Conservation (phyloP, 2,888 invertebrate species). For the Pristionchus entomophagus region DNA sequence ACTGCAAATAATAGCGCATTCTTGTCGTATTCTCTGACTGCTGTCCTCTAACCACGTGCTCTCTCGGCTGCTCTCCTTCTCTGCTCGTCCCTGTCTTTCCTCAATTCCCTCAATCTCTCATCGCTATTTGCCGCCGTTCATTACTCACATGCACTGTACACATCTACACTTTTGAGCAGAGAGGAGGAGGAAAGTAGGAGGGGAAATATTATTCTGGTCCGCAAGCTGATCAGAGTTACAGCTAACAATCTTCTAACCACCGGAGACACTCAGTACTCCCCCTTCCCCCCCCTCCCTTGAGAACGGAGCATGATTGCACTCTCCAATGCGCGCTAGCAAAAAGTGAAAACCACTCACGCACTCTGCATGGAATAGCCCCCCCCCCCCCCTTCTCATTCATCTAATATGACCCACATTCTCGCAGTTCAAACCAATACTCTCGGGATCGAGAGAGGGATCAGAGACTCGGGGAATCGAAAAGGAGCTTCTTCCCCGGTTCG, state of each 20-base stretch:
- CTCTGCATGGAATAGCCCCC: neutral
- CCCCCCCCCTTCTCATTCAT: too few species aligned
- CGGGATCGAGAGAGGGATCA: neutral
- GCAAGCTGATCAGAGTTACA: neutral
- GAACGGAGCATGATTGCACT: neutral
- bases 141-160: slow-evolving; percentile 35
- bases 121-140: slow-evolving; percentile 21
- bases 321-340: neutral
- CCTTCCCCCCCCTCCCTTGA: neutral
- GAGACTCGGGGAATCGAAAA: neutral
- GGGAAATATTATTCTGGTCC: neutral
- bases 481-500: neutral
- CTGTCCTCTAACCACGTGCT: neutral
- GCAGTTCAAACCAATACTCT: neutral
- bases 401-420: slow-evolving; percentile 26
- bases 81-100: neutral
- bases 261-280: neutral
- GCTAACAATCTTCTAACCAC: neutral
- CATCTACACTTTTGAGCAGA: neutral
- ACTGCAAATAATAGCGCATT: slow-evolving; percentile 23
- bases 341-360: slow-evolving; percentile 9
- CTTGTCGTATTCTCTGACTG: neutral
- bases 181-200: neutral
- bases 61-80: neutral
- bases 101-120: neutral